Percentiles rank a stretch among this genome's conserved stretches.
Conservation (phyloP, 2,113 vertebrate species). For the Gnathonemus longibarbis region DNA sequence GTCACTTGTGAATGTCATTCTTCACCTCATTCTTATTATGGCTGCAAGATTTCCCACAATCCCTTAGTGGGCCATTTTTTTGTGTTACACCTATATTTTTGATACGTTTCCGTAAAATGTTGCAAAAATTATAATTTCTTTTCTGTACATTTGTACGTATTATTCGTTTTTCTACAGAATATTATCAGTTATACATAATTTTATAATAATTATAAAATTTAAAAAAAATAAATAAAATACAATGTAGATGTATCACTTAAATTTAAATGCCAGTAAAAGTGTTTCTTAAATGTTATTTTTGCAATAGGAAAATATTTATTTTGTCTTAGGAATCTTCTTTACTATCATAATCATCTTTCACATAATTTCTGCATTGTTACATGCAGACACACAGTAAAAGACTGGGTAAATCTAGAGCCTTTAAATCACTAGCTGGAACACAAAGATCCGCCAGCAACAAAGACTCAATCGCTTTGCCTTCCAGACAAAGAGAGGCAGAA, state of each 20-base stretch:
- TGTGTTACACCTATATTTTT: background rate
- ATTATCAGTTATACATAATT: background rate
- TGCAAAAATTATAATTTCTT: background rate
- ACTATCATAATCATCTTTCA: background rate
- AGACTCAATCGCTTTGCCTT: background rate
- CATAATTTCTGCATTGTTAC: background rate
- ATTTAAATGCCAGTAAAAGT: background rate
- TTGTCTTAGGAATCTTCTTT: background rate
- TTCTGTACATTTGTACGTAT: background rate
- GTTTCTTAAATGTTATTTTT: background rate
- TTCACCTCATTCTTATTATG: background rate
- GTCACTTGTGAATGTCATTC: slow-evolving; percentile 34
- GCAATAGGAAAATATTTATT: background rate
- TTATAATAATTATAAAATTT: background rate
- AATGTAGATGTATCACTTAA: background rate
- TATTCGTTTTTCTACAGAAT: background rate
- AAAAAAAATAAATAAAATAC: background rate
- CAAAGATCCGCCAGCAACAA: background rate
- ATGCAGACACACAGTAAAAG: background rate
- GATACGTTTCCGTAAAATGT: background rate
- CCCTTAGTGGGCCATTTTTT: background rate
- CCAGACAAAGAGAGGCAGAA: background rate
- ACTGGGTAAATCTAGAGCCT: background rate
- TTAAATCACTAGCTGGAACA: background rate
- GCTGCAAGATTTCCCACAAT: background rate